A percentile compares a stretch with the other conserved stretches of the same genome.
Conservation (phyloP, 2,113 vertebrate species). For the Brachyistius frenatus region DNA sequence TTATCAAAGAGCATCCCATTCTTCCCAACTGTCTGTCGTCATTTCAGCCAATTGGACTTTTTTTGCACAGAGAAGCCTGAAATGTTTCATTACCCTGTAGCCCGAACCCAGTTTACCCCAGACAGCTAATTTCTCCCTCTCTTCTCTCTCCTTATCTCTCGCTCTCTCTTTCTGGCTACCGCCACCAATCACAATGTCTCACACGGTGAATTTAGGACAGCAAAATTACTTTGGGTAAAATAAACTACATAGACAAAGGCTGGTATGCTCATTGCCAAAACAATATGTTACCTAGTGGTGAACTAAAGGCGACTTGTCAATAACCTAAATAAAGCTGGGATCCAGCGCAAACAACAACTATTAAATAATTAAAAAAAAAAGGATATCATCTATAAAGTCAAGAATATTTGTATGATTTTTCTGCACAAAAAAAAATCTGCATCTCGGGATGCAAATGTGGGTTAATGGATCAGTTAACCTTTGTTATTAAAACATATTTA, state of each 20-base stretch:
- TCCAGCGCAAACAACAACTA: background rate
- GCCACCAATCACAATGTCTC: no score
- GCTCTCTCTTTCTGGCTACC: background rate
- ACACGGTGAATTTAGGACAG: no score
- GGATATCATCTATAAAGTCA: background rate
- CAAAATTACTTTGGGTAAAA: no score
- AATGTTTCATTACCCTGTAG: background rate
- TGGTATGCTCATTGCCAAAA: no score
- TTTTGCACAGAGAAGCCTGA: background rate
- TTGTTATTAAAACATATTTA: background rate
- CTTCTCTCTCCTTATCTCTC: background rate
- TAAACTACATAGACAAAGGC: no score
- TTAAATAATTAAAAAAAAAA: background rate
- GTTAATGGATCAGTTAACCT: background rate
- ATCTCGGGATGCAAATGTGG: slow-evolving; percentile 9
- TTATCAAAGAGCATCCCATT: background rate
- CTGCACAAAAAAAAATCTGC: no score
- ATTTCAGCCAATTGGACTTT: background rate
- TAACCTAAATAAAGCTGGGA: background rate
- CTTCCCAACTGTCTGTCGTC: background rate
- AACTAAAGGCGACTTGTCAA: background rate
- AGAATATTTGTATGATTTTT: background rate
- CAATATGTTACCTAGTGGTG: background rate
- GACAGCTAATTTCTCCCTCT: background rate
- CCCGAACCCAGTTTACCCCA: background rate